Conservation (phyloP, 2,113 vertebrate genomes). For the Garra rufa region DNA sequence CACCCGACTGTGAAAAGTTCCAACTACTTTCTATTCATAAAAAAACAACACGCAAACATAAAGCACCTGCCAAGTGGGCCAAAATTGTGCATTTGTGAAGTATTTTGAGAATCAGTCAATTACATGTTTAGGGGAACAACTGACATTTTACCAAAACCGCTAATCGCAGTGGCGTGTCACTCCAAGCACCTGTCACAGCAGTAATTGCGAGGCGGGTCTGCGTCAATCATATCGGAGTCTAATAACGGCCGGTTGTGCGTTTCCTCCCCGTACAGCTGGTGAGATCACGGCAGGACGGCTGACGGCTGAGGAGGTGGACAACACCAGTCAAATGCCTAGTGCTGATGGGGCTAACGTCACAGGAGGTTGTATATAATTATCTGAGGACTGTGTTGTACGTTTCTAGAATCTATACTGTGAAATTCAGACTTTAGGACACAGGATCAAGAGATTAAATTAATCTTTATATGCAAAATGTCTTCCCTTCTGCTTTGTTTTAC, state of each 20-base stretch:
- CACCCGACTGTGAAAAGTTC: not conserved
- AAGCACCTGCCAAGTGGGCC: not conserved
- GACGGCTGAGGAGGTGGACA: not conserved
- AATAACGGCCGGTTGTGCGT: not conserved
- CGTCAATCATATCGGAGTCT: not conserved
- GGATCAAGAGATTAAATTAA: not conserved
- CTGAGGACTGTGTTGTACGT: not conserved
- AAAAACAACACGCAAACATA: not conserved
- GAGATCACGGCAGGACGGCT: not conserved
- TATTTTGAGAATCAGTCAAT: conserved; percentile 26
- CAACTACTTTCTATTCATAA: not conserved
- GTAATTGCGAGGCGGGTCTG: not conserved
- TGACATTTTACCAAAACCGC: conserved; percentile 1
- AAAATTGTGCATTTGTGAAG: not conserved
- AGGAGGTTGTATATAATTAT: conserved; percentile 1
- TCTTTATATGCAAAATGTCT: not conserved
- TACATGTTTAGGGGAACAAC: not conserved
- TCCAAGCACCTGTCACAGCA: conserved; percentile 28
- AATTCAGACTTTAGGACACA: not conserved
- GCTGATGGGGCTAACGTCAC: not conserved
- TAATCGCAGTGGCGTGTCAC: not conserved
- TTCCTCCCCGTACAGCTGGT: conserved; percentile 20
- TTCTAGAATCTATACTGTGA: not conserved
- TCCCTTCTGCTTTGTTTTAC: not conserved
- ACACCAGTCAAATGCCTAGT: not conserved